These are phyloP conservation scores for Pararge aegeria DNA, from an alignment of 1,140 invertebrate genomes.

Conservation along the genomic window DNA sequence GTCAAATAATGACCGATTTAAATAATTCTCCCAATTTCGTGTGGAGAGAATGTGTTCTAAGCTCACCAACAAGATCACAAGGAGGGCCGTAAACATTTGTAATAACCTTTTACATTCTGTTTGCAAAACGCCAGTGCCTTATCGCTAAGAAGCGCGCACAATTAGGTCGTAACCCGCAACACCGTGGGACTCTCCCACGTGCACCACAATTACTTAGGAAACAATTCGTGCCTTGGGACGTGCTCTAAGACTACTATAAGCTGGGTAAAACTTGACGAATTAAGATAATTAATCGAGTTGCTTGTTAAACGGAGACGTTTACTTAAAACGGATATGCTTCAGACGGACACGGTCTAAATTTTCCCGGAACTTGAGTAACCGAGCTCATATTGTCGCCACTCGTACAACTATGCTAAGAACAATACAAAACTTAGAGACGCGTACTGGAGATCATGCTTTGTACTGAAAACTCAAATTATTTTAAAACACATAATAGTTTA, in stretches of 20 bases:
- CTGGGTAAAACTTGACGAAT: constrained; percentile 25
- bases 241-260: constrained; percentile 28
- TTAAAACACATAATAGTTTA: too few species aligned
- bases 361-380: background rate
- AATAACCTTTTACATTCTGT: constrained; percentile 27
- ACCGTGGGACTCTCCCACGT: constrained; percentile 69
- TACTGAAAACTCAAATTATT: too few species aligned
- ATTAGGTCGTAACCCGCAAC: constrained; percentile 31
- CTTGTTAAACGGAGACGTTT: background rate
- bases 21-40: too few species aligned
- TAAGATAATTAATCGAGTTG: constrained; percentile 28
- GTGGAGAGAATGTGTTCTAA: background rate
- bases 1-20: too few species aligned
- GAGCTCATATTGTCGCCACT: background rate
- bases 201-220: constrained; percentile 58
- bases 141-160: constrained; percentile 28
- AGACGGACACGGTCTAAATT: background rate
- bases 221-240: constrained; percentile 45
- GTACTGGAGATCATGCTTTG: too few species aligned
- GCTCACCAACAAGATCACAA: constrained; percentile 14
- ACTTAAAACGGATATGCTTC: background rate
- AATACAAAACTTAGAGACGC: too few species aligned
- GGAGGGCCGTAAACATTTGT: constrained; percentile 11
- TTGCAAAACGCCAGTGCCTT: constrained; percentile 26
- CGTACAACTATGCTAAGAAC: too few species aligned